Conservation (phyloP, 2,797 vertebrate genomes). For the Rhyacichthys aspro region DNA sequence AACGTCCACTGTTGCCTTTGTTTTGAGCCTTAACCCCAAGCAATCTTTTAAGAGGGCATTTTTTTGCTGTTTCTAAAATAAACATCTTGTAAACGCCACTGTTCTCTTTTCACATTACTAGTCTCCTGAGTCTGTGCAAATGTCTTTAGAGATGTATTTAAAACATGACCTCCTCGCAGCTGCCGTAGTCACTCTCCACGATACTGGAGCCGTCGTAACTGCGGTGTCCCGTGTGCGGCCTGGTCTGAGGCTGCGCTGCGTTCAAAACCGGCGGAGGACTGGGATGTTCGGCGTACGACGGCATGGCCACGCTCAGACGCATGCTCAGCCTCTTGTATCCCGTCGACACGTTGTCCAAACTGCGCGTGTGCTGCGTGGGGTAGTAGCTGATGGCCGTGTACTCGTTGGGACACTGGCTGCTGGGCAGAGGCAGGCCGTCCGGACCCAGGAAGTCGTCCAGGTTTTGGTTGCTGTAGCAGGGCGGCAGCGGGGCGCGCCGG, state of each 20-base stretch:
- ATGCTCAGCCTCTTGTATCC: slow-evolving; percentile 91
- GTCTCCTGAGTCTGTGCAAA: slow-evolving; percentile 1
- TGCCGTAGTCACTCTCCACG: slow-evolving; percentile 96
- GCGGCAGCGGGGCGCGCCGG: slow-evolving; percentile 91
- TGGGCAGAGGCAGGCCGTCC: slow-evolving; percentile 77
- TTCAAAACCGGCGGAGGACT: slow-evolving; percentile 55
- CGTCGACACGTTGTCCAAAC: slow-evolving; percentile 77
- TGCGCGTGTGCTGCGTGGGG: slow-evolving; percentile 84
- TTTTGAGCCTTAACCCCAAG: too few species aligned
- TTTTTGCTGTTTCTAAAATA: too few species aligned
- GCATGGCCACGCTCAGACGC: slow-evolving; percentile 91
- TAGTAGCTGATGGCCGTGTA: slow-evolving; percentile 97
- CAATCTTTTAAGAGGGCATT: too few species aligned
- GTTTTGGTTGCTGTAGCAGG: slow-evolving; percentile 95
- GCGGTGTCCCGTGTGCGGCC: slow-evolving; percentile 47
- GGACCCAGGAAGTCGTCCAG: slow-evolving; percentile 92
- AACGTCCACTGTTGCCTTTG: too few species aligned
- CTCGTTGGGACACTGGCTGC: slow-evolving; percentile 89
- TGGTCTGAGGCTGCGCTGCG: slow-evolving; percentile 60
- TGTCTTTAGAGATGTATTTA: slow-evolving; percentile 47
- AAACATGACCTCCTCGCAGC: slow-evolving; percentile 99
- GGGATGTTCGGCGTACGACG: slow-evolving; percentile 87
- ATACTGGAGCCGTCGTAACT: slow-evolving; percentile 86
- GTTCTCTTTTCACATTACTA: slow-evolving; percentile 27
- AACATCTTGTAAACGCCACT: too few species aligned